Evolutionary conservation across 1,140 invertebrate species (phyloP).

Genomic region (Aphelinus atriplicis): DNA sequence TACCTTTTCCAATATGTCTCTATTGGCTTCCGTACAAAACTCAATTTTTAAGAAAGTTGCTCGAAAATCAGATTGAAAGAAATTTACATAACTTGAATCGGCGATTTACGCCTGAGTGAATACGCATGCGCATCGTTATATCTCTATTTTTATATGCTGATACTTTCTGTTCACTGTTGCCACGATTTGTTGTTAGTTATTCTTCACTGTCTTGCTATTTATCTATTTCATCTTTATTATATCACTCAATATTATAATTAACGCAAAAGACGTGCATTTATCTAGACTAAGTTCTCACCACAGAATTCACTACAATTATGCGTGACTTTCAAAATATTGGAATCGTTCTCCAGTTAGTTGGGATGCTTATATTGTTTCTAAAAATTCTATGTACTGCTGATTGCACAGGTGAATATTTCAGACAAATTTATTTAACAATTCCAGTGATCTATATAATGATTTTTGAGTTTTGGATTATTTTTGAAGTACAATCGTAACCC

Average conservation of each 20-base stretch:
- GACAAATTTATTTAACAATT: not conserved
- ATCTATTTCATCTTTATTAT: not conserved
- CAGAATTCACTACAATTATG: not conserved
- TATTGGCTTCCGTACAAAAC: too few relatives aligned
- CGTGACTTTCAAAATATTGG: slow-evolving; percentile 36
- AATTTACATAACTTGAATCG: too few relatives aligned
- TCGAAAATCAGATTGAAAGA: too few relatives aligned
- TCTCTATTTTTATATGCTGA: slow-evolving; percentile 23
- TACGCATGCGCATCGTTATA: slow-evolving; percentile 20
- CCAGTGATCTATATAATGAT: not conserved
- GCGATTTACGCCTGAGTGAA: not conserved
- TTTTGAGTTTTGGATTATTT: not conserved
- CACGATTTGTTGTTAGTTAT: slow-evolving; percentile 25
- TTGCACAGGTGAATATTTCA: slow-evolving; percentile 28
- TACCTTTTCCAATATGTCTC: too few relatives aligned
- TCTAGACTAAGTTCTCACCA: too few relatives aligned
- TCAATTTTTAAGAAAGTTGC: too few relatives aligned
- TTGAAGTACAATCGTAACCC: not conserved
- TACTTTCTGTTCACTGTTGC: slow-evolving; percentile 12
- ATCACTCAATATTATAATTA: too few relatives aligned
- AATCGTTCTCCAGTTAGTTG: slow-evolving; percentile 29
- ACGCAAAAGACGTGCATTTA: too few relatives aligned
- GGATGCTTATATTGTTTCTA: slow-evolving; percentile 29
- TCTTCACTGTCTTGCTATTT: not conserved
- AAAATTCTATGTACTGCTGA: slow-evolving; percentile 32